Percentiles rank a stretch among this genome's conserved stretches.
These are phyloP conservation scores for Aphaenogaster rudis DNA, from an alignment of 1,140 invertebrate species.

Conservation along the genomic window DNA sequence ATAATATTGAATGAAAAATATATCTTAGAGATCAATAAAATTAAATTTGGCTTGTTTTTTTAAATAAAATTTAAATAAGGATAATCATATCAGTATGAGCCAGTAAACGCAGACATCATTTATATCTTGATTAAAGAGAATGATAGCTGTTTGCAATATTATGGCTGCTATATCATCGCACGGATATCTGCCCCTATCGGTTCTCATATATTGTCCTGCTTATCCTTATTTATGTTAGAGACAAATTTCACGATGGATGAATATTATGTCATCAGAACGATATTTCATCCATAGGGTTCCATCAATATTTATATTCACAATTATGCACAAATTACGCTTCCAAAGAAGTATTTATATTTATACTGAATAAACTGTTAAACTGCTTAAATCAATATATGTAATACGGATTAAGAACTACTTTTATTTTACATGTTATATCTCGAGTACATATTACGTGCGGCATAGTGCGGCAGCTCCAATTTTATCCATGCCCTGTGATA, in stretches of 20 bases:
- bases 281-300: constrained; percentile 23
- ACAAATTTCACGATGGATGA: neutral
- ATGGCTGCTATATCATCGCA: no score
- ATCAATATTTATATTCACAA: constrained; percentile 6
- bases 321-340: constrained; percentile 2
- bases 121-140: no score
- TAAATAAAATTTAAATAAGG: no score
- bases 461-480: neutral
- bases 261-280: neutral
- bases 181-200: no score
- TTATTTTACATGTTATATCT: constrained; percentile 2
- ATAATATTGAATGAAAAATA: no score
- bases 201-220: no score
- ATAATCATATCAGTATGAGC: no score
- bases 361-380: neutral
- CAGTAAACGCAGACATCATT: no score
- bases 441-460: neutral
- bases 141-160: no score
- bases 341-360: constrained; percentile 20
- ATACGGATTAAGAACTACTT: neutral
- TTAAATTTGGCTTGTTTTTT: no score
- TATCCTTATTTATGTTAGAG: no score
- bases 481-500: constrained; percentile 16
- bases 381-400: neutral
- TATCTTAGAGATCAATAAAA: no score